A percentile compares a stretch with the other conserved stretches of the same genome.
Evolutionary conservation across 2,888 invertebrate genomes (phyloP).

Genomic region (Chouioia cunea): DNA sequence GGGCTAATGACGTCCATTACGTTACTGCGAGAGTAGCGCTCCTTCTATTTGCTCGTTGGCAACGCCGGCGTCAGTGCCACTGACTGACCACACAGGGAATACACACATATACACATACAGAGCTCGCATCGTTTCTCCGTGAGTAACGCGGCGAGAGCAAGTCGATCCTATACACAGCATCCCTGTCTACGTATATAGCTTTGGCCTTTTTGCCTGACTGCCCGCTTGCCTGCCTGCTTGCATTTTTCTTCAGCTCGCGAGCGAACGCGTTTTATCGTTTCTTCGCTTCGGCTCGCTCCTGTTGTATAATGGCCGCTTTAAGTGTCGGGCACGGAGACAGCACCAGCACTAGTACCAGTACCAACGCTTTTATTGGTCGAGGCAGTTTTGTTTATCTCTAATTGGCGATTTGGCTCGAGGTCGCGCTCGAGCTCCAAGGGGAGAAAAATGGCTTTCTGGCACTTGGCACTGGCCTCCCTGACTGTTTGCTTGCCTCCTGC

Average conservation of each 20-base stretch:
- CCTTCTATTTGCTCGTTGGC: slow-evolving; percentile 47
- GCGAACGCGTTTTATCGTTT: slow-evolving; percentile 31
- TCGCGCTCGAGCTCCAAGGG: slow-evolving; percentile 4
- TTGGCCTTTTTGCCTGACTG: slow-evolving; percentile 30
- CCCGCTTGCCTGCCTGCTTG: too few relatives aligned
- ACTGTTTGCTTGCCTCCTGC: too few relatives aligned
- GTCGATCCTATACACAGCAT: slow-evolving; percentile 26
- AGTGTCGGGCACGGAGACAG: slow-evolving; percentile 34
- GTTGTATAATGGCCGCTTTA: slow-evolving; percentile 42
- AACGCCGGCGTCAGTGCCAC: slow-evolving; percentile 21
- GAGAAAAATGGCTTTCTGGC: slow-evolving; percentile 25
- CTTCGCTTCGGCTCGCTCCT: slow-evolving; percentile 23
- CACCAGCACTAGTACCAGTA: too few relatives aligned
- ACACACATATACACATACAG: slow-evolving; percentile 48
- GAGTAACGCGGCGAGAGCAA: slow-evolving; percentile 2
- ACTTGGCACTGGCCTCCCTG: background rate
- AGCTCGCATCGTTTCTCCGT: slow-evolving; percentile 42
- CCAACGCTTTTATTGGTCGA: slow-evolving; percentile 41
- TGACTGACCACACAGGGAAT: slow-evolving; percentile 53
- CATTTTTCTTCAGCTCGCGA: slow-evolving; percentile 36
- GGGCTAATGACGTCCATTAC: slow-evolving; percentile 69
- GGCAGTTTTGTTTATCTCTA: slow-evolving; percentile 45
- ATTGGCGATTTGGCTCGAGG: slow-evolving; percentile 47
- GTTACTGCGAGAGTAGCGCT: slow-evolving; percentile 62
- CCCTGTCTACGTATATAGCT: too few relatives aligned